Evolutionary conservation across 2,888 invertebrate genomes (phyloP).

Genomic region (Oscheius onirici): DNA sequence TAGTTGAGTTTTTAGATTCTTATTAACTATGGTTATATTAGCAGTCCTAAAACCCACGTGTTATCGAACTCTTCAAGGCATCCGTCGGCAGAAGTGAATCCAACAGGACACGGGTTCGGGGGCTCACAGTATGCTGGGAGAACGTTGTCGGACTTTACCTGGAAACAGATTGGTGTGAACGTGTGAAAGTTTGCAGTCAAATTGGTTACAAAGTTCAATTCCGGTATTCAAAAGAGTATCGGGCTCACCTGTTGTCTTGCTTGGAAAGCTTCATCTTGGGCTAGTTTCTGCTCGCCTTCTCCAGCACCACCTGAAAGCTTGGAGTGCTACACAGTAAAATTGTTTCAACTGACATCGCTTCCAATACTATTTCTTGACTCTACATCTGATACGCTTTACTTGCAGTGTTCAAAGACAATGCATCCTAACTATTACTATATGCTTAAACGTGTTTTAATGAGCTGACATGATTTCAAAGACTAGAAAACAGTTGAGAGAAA

Average conservation of each 20-base stretch:
- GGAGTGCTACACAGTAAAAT: no score
- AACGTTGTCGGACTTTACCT: constrained; percentile 88
- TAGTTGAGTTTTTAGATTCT: no score
- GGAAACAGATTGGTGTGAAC: not conserved
- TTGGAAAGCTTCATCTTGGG: constrained; percentile 71
- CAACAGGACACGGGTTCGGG: constrained; percentile 96
- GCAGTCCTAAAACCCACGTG: constrained; percentile 25
- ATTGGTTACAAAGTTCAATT: not conserved
- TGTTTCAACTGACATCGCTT: no score
- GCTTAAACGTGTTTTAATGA: no score
- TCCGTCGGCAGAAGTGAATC: constrained; percentile 80
- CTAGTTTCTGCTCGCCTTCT: constrained; percentile 80
- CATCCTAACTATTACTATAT: no score
- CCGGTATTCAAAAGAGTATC: not conserved
- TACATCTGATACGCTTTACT: no score
- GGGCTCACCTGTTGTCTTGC: constrained; percentile 64
- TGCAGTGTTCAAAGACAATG: no score
- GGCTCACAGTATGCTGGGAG: constrained; percentile 98
- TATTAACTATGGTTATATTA: no score
- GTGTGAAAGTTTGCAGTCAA: not conserved
- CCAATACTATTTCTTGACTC: no score
- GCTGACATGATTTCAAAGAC: no score
- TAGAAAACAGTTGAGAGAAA: no score
- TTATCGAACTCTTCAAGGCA: constrained; percentile 78
- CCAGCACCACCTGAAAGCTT: constrained; percentile 78